Percentiles rank a stretch among this genome's conserved stretches.
Conservation (phyloP, 2,888 invertebrate genomes). For the Ornithoptera priamus region DNA sequence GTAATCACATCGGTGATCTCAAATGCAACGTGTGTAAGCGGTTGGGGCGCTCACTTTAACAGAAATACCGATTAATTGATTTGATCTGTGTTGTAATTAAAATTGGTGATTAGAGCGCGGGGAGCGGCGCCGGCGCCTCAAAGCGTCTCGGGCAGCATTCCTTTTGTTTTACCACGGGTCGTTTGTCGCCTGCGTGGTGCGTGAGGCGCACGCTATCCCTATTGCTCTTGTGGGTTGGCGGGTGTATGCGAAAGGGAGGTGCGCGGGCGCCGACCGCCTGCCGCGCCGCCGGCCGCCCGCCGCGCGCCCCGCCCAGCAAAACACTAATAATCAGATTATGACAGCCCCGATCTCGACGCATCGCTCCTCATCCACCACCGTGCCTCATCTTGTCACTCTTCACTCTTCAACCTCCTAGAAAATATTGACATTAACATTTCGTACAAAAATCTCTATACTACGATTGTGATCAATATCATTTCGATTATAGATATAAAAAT, state of each 20-base stretch:
- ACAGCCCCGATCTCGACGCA: constrained; percentile 65
- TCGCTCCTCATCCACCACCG: constrained; percentile 40
- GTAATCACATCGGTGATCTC: constrained; percentile 59
- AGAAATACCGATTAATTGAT: constrained; percentile 80
- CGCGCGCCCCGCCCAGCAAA: constrained; percentile 71
- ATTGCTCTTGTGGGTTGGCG: constrained; percentile 37
- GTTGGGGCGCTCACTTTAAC: constrained; percentile 74
- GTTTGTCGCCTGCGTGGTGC: constrained; percentile 76
- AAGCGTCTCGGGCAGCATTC: constrained; percentile 79
- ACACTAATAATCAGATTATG: constrained; percentile 78
- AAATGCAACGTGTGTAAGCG: constrained; percentile 53
- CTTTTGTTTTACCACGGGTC: constrained; percentile 80
- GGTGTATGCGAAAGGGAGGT: constrained; percentile 55
- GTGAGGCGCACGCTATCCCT: constrained; percentile 48
- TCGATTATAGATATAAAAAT: neutral
- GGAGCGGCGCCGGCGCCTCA: constrained; percentile 78
- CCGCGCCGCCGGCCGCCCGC: constrained; percentile 70
- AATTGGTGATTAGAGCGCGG: constrained; percentile 79
- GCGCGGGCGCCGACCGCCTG: constrained; percentile 77
- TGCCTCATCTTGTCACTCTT: constrained; percentile 58
- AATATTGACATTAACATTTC: constrained; percentile 52
- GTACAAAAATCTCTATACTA: constrained; percentile 2
- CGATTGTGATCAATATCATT: neutral
- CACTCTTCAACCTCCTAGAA: constrained; percentile 51
- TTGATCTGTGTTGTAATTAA: constrained; percentile 80